phyloP scores from a whole-genome alignment of 2,113 vertebrate genomes.

The Aspiorhynchus laticeps region DNA sequence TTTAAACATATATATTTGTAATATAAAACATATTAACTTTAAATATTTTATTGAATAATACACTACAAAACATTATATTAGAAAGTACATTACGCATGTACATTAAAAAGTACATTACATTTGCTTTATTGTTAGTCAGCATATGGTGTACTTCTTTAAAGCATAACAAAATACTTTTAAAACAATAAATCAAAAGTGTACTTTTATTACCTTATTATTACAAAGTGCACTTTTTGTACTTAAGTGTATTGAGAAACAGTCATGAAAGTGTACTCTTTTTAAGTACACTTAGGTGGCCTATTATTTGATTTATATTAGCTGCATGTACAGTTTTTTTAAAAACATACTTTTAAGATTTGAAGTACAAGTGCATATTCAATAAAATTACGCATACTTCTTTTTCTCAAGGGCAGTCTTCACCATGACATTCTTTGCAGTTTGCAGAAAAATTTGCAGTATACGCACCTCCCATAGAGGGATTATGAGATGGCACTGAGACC shows the following conservation, averaged over 20 bases:
- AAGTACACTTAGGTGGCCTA: not conserved
- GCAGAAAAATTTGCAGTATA: not conserved
- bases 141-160: not conserved
- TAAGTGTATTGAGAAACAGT: not conserved
- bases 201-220: not conserved
- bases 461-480: constrained; percentile 92
- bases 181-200: no score
- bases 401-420: constrained; percentile 2
- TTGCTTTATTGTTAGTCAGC: not conserved
- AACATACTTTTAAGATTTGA: not conserved
- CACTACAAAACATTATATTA: not conserved
- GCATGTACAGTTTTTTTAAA: not conserved
- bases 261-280: not conserved
- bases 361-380: not conserved
- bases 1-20: not conserved
- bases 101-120: not conserved
- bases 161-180: no score
- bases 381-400: not conserved
- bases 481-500: constrained; percentile 87
- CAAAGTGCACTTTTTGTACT: not conserved
- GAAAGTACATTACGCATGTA: no score
- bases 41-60: not conserved
- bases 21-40: not conserved
- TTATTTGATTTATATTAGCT: not conserved
- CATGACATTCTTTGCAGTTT: not conserved